Evolutionary conservation across 23 tunicate genomes (phyloP).

Genomic region (Oikopleura dioica): DNA sequence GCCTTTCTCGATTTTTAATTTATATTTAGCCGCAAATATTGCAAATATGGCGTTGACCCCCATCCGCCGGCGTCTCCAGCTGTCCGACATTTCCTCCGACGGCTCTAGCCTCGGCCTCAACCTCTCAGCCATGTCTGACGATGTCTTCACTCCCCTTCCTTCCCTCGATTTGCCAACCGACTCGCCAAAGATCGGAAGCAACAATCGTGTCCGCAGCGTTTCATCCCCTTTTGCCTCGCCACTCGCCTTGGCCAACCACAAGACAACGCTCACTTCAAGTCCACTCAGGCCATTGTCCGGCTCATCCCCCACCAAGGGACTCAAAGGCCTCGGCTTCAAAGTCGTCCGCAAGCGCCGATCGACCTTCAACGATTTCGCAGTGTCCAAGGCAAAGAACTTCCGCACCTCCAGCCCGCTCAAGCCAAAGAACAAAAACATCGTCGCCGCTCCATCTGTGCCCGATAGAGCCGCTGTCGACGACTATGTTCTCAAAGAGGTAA

Average conservation of each 20-base stretch:
- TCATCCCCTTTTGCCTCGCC: constrained; percentile 9
- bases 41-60: neutral
- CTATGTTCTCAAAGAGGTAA: constrained; percentile 9
- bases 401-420: neutral
- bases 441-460: neutral
- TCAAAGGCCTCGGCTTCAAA: neutral
- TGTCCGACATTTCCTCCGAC: neutral
- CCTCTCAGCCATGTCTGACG: too few species aligned
- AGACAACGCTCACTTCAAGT: neutral
- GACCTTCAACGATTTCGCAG: neutral
- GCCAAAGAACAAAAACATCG: neutral
- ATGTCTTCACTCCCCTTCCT: too few species aligned
- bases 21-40: neutral
- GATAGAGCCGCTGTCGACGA: neutral
- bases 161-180: too few species aligned
- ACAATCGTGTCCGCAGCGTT: neutral
- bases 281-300: neutral
- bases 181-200: neutral
- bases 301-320: constrained; percentile 4
- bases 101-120: neutral
- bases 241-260: neutral
- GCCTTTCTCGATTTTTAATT: too few species aligned
- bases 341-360: constrained; percentile 4
- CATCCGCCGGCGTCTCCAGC: neutral
- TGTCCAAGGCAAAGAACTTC: neutral